Evolutionary conservation across 2,113 vertebrate species (phyloP), one percentile per base, ranked within the genome.

Genomic region (Puffinus mauretanicus): DNA sequence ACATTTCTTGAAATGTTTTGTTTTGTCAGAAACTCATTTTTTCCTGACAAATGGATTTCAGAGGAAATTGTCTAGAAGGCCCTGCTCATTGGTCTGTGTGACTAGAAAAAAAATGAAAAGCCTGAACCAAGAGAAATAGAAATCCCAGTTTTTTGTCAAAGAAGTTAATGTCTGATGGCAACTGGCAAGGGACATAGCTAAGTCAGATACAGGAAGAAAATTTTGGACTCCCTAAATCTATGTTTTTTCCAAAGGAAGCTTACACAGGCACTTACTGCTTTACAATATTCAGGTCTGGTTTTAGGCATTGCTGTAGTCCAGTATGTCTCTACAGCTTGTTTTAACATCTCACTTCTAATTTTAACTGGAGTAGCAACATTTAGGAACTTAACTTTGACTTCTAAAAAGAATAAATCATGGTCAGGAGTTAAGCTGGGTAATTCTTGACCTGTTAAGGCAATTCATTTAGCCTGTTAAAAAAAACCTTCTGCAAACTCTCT

Each of bases 21-120:
- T 92, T 94, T 89, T 91, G 52, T 82, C n/a, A 89, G 78, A 84
- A 91, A 67, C 38, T 71, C 18, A 36, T 91, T 94, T 94, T 57
- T 30, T 55, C n/a, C 46, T 85, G 62, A 76, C 18, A 85, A 89
- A 86, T 61, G 34, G 36, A 86, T 84, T 95, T 93, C 69, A 76
- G 52, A 44, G 44, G 13, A 85, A 46, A 67, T 81, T 86, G 38
- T 91, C 62, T 30, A 88, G 58, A 82, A 83, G 25, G 15, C 16
- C 10, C 10, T 93, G 60, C 20, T 84, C 27, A 38, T 57, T 94
- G 44, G 14, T 58, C 55, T 91, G 46, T 84, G 64, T 86, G 67
- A 89, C 69, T 89, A 52, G 13, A 17, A 44, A 73, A 73, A 78
- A 81, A 75, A 26, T 20, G 38, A 61, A 27, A 93, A 66, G 15